phyloP scores from a whole-genome alignment of 2,888 invertebrate genomes.

The Melieria crassipennis region DNA sequence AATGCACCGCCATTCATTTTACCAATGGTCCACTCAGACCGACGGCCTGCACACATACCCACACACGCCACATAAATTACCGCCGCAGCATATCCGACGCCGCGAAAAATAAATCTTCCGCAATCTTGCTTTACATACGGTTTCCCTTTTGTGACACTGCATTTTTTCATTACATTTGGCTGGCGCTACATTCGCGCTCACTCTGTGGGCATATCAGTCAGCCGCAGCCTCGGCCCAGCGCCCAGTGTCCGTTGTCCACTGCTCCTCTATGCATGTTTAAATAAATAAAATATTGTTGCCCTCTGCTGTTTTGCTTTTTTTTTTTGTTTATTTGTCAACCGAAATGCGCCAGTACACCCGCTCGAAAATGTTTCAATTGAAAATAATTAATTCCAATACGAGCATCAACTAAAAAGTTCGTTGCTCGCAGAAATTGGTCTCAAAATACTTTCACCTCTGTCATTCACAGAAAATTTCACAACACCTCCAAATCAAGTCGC shows the following conservation, averaged over 20 bases:
- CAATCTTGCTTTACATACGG: slow-evolving; percentile 50
- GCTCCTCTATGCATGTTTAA: slow-evolving; percentile 26
- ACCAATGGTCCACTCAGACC: neutral
- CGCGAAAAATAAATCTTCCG: slow-evolving; percentile 60
- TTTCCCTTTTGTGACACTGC: slow-evolving; percentile 14
- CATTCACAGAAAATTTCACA: too few species aligned
- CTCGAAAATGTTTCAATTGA: too few species aligned
- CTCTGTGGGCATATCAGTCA: too few species aligned
- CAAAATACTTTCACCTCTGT: too few species aligned
- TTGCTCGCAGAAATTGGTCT: too few species aligned
- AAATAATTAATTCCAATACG: too few species aligned
- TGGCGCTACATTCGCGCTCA: too few species aligned
- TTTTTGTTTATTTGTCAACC: too few species aligned
- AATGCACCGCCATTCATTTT: neutral
- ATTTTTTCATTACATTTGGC: neutral
- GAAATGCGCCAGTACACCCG: too few species aligned
- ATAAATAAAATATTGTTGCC: slow-evolving; percentile 39
- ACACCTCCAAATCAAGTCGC: too few species aligned
- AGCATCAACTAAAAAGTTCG: too few species aligned
- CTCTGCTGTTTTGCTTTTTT: neutral
- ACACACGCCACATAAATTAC: slow-evolving; percentile 56
- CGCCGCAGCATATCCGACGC: slow-evolving; percentile 58
- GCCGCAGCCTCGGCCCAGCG: too few species aligned
- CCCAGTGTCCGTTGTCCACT: neutral
- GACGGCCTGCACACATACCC: neutral